phyloP scores from a whole-genome alignment of 1,140 invertebrate species.

The Wasmannia auropunctata region DNA sequence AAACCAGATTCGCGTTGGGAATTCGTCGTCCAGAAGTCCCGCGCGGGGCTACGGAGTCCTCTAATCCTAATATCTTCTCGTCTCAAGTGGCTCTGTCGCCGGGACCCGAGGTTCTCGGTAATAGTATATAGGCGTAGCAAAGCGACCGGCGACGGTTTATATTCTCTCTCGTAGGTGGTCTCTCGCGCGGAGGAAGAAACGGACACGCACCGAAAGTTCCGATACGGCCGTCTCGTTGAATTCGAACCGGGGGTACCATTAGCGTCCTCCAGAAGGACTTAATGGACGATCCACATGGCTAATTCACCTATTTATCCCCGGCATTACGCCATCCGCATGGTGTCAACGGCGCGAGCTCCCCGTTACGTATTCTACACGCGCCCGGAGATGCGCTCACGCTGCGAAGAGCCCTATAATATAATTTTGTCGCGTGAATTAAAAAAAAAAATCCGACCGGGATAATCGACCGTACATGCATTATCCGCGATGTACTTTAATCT shows the following conservation, averaged over 20 bases:
- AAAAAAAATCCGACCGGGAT: not conserved
- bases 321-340: not conserved
- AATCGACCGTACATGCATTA: not conserved
- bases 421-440: not conserved
- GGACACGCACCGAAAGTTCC: not conserved
- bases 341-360: not conserved
- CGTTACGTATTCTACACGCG: not conserved
- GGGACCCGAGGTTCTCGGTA: not conserved
- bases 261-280: not conserved
- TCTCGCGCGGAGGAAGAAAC: not conserved
- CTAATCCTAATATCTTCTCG: conserved; percentile 11
- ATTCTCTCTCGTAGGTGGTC: not conserved
- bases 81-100: conserved; percentile 33
- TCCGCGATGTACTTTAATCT: not conserved
- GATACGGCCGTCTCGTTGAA: not conserved
- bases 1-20: conserved; percentile 54
- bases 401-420: not conserved
- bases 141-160: not conserved
- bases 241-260: not conserved
- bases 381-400: no score
- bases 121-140: not conserved
- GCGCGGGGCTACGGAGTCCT: not conserved
- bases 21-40: conserved; percentile 9
- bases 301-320: not conserved
- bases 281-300: not conserved